Percentiles rank a stretch among this genome's conserved stretches.
phyloP scores from a whole-genome alignment of 2,797 vertebrate genomes.

The Rhabdophis nuchalis region DNA sequence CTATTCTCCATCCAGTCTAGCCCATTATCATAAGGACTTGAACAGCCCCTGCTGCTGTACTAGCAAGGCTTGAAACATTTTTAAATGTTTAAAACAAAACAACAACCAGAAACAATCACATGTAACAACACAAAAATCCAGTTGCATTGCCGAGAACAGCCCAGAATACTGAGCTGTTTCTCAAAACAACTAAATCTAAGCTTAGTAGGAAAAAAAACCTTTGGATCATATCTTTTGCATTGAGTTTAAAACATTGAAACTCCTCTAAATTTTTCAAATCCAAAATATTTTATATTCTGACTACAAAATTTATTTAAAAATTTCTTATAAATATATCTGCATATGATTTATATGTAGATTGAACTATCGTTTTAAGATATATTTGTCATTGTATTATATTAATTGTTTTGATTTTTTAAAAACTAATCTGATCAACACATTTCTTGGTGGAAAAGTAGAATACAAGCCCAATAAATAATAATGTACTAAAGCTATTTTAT shows the following conservation, averaged over 20 bases:
- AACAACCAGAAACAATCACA: not conserved
- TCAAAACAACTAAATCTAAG: not conserved
- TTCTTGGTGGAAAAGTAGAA: not conserved
- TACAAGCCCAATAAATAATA: not conserved
- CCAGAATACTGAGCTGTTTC: not conserved
- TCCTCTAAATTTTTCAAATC: not conserved
- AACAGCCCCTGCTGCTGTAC: not conserved
- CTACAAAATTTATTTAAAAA: not conserved
- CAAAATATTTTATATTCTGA: not conserved
- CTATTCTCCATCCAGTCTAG: not conserved
- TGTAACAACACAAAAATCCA: not conserved
- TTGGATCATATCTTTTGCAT: not conserved
- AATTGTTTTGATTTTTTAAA: not conserved
- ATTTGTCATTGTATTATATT: not conserved
- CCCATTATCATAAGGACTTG: not conserved
- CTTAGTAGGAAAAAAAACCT: not conserved
- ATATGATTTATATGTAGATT: not conserved
- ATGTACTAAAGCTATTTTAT: not conserved
- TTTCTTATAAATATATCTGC: not conserved
- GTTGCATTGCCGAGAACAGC: not conserved
- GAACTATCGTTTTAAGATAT: not conserved
- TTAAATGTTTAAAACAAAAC: not conserved
- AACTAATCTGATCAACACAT: not conserved
- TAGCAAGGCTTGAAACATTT: not conserved
- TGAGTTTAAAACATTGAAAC: not conserved